Base-by-base conservation (phyloP, 1,140 invertebrate species). In the Scaptomyza montana region DNA sequence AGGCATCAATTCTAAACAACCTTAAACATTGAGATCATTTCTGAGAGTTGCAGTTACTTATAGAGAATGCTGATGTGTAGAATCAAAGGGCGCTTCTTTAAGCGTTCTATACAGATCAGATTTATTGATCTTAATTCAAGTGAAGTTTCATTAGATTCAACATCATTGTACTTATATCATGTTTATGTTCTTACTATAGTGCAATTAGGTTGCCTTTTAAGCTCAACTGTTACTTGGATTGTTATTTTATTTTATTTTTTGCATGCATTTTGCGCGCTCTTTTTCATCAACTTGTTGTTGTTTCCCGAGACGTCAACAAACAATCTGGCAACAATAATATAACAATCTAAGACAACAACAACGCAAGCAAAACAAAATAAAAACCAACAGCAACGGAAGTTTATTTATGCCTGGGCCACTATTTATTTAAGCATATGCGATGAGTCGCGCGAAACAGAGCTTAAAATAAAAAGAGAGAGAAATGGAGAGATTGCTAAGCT, bases 361-460 rank as follows among this genome's bases (percentile, higher is more conserved):
- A 63, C 41, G 7, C 1, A 5, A 33, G 5, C 30, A 33, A 33
- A 33, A 33, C 30, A 6, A 6, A 33, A 33, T 47, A 28, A 64
- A 43, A 59, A 63, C 61, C 66, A 60, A 78, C 65, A 59, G 46
- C 84, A 89, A 89, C 84, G 84, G 84, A 89, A 89, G 84, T 89
- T 89, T 89, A 84, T 87, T 87, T 87, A 87, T 89, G 84, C 76
- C 78, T 51, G 65, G 59, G 59, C 68, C 70, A 63, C 45, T 86
- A 77, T 86, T 86, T 86, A 62, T 33, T 89, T 86, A 77, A 87
- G 76, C 82, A 79, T 79, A 80, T 65, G 66, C 79, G 84, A 87
- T 86, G 87, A 86, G 76, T 68, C 69, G 41, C 49, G 12, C 16
- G 33, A n/a, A 28, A 67, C 33, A 49, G 12, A 46, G 43, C 41